phyloP scores from a whole-genome alignment of 37 sponge, comb jelly and placozoan species.

The Oopsacas minuta region DNA sequence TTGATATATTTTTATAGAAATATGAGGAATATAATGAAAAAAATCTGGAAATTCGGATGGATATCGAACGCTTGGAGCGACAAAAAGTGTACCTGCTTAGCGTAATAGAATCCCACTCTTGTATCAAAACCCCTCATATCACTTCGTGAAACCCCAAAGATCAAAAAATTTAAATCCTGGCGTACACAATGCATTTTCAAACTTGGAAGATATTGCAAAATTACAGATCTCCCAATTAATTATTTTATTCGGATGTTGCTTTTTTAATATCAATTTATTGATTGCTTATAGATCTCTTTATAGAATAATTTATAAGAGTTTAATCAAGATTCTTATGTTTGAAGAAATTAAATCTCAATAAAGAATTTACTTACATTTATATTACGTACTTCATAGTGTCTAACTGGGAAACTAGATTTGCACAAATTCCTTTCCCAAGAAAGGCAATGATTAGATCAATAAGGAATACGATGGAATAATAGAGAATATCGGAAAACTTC shows the following conservation, averaged over 20 bases:
- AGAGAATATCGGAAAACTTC: no score
- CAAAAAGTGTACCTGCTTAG: neutral
- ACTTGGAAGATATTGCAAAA: neutral
- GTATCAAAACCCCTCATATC: neutral
- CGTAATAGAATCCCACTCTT: neutral
- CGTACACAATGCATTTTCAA: no score
- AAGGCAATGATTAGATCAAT: no score
- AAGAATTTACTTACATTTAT: no score
- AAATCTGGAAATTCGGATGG: neutral
- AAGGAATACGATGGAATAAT: no score
- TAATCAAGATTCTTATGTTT: neutral
- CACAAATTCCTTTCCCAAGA: no score
- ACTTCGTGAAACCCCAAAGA: neutral
- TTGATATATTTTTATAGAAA: neutral
- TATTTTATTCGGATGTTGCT: neutral
- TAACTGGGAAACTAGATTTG: no score
- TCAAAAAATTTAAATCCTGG: no score
- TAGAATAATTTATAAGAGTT: neutral
- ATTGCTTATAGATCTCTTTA: slow-evolving; percentile 7
- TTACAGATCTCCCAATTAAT: slow-evolving; percentile 9
- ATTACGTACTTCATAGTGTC: no score
- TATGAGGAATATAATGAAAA: slow-evolving; percentile 10
- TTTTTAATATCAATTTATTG: slow-evolving; percentile 6
- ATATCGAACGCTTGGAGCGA: neutral
- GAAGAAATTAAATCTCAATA: neutral